Evolutionary conservation across 2,113 vertebrate species (phyloP), one percentile per base, ranked within the genome.

Genomic region (Lampris megalopsis): DNA sequence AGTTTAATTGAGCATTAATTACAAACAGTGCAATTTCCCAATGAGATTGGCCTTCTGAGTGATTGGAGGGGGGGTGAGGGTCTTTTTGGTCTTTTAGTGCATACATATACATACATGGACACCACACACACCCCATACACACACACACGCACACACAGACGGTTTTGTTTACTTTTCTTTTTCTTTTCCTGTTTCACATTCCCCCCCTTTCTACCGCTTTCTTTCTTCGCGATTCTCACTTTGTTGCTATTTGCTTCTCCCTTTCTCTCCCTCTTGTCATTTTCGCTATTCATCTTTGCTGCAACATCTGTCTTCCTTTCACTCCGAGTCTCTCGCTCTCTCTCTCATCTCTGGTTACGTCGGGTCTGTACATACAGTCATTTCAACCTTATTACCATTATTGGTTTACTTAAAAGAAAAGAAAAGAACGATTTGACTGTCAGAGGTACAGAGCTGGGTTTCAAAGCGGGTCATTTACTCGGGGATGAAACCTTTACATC

Each of bases 1-100:
- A 71, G 47, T 91, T 90, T 89, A 93, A 92, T 93, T 91, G 87
- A 85, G 83, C 91, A 86, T 93, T 93, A 93, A 93, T 93, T 92
- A 85, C 84, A 89, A 91, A 91, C 83, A 86, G 50, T 47, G 81
- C 89, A 91, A 91, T 92, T 89, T 89, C 88, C 87, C 75, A 60
- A 45, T 10, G 1, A 79, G 61, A 74, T 66, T 56, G 67, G 43
- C 67, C 68, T 63, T 71, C 54, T 62, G 71, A 4, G 64, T 90
- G 78, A 91, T 92, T 86, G 43, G 45, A 66, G 68, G 78, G 24
- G 41, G 66, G 48, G 68, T 42, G 57, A 50, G 24, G 24, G 24
- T 24, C 24, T 24, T 24, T 81, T 71, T 56, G 53, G 69, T 11
- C n/a, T 13, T 24, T 24, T 24, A 24, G 9, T 68, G 66, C 60